phyloP scores from a whole-genome alignment of 1,140 invertebrate genomes.

The Amyelois transitella region DNA sequence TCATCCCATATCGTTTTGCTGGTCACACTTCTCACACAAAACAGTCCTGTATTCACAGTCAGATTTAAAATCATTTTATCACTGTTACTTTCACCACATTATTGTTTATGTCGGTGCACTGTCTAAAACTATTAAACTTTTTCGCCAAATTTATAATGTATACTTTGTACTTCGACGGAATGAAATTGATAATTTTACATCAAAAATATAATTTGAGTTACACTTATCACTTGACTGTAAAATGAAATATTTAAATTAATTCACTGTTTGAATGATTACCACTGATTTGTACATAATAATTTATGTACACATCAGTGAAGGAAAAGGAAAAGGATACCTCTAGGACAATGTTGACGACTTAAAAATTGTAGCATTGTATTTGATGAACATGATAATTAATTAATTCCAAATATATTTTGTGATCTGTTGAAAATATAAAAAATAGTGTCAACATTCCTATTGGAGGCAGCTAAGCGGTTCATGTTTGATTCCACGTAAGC shows the following conservation, averaged over 20 bases:
- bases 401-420: not conserved
- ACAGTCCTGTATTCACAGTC: constrained; percentile 41
- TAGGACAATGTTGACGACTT: constrained; percentile 39
- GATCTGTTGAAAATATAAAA: not conserved
- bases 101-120: constrained; percentile 42
- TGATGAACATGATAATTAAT: too few species aligned
- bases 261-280: constrained; percentile 8
- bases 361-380: too few species aligned
- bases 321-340: constrained; percentile 39
- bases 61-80: constrained; percentile 52
- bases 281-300: constrained; percentile 50
- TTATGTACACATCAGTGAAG: constrained; percentile 53
- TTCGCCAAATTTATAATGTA: constrained; percentile 47
- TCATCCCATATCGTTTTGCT: constrained; percentile 72
- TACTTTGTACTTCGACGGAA: constrained; percentile 71
- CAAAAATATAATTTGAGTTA: constrained; percentile 62
- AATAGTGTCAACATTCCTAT: constrained; percentile 29
- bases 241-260: constrained; percentile 14
- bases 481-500: constrained; percentile 60
- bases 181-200: constrained; percentile 58
- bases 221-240: constrained; percentile 64
- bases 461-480: constrained; percentile 70
- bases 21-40: constrained; percentile 59
- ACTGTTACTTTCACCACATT: constrained; percentile 45
- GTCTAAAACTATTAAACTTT: constrained; percentile 30